Evolutionary conservation across 2,888 invertebrate genomes (phyloP).

Genomic region (Neoaliturus tenellus): DNA sequence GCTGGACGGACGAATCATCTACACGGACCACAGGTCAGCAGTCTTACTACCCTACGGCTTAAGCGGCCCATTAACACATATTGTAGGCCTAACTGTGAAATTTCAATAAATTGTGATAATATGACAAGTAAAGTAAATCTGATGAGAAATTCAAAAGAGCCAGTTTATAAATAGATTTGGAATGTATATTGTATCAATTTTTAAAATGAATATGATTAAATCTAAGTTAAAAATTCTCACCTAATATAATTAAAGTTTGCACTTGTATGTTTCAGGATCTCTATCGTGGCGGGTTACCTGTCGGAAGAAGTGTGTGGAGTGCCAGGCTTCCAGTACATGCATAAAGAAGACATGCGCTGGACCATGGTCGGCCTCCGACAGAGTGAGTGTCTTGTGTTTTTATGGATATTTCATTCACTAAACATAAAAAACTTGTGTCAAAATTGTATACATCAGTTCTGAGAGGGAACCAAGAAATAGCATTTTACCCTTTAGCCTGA

Average conservation of each 20-base stretch:
- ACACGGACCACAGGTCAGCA: conserved; percentile 86
- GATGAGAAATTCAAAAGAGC: too few relatives aligned
- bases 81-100: too few relatives aligned
- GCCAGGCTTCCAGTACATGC: conserved; percentile 93
- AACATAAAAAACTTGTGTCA: neutral
- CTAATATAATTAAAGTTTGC: neutral
- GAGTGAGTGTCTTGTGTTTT: conserved; percentile 76
- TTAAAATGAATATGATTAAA: neutral
- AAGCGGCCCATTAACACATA: too few relatives aligned
- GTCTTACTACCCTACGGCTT: too few relatives aligned
- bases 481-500: too few relatives aligned
- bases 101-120: too few relatives aligned
- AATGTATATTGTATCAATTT: too few relatives aligned
- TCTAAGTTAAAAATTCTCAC: neutral
- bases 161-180: too few relatives aligned
- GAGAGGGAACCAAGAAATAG: too few relatives aligned
- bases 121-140: too few relatives aligned
- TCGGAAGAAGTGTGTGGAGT: conserved; percentile 92
- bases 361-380: conserved; percentile 91
- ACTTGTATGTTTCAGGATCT: conserved; percentile 77
- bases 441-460: too few relatives aligned
- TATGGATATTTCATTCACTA: neutral
- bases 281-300: conserved; percentile 92
- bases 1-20: conserved; percentile 92
- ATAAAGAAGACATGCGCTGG: conserved; percentile 92